Conservation (phyloP, 2,113 vertebrate genomes). For the Genyomyrus donnyi region DNA sequence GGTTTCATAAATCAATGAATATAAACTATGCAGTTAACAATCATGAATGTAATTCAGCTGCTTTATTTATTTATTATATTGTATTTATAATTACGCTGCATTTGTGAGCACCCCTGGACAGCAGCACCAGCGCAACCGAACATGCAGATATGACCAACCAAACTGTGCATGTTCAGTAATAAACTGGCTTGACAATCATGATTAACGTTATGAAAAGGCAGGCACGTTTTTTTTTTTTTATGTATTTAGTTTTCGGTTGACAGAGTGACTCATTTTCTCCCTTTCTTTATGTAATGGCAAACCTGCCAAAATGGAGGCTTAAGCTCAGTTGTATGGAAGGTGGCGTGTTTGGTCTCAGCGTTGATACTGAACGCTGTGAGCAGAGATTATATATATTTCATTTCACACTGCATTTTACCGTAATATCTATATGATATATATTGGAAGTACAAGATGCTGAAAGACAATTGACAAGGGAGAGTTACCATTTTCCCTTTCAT, state of each 20-base stretch:
- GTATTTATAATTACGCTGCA: background rate
- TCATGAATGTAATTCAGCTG: background rate
- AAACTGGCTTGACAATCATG: background rate
- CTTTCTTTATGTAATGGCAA: background rate
- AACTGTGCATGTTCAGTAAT: background rate
- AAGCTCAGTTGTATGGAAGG: background rate
- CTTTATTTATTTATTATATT: background rate
- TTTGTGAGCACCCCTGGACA: background rate
- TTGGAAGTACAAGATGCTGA: background rate
- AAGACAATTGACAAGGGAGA: slow-evolving; percentile 34
- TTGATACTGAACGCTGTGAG: background rate
- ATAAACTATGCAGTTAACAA: background rate
- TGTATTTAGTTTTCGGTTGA: background rate
- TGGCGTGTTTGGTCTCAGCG: background rate
- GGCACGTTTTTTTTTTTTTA: background rate
- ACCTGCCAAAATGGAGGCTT: background rate
- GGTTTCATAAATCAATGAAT: background rate
- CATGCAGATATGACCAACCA: background rate
- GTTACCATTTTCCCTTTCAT: slow-evolving; percentile 34
- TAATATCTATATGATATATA: background rate
- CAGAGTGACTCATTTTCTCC: background rate
- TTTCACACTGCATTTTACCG: background rate
- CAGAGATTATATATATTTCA: background rate
- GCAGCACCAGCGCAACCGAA: background rate
- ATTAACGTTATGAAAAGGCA: background rate